phyloP scores from a whole-genome alignment of 2,797 vertebrate genomes.

The Chloroceryle inda region DNA sequence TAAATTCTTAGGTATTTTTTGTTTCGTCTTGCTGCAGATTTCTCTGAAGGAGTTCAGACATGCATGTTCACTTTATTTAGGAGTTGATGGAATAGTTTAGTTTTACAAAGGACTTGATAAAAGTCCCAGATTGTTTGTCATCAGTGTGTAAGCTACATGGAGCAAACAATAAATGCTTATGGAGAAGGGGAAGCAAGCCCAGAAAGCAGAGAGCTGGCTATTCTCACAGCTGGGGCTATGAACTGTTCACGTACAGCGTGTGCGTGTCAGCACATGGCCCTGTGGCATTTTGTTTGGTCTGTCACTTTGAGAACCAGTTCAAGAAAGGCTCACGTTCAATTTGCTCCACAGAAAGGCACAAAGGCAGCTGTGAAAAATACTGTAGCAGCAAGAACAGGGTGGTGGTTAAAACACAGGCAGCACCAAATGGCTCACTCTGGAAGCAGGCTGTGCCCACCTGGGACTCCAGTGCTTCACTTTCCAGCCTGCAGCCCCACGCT shows the following conservation, averaged over 20 bases:
- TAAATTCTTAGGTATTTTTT: background rate
- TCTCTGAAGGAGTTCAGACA: background rate
- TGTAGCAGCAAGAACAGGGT: background rate
- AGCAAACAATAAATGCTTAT: background rate
- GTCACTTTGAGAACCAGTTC: fast-evolving
- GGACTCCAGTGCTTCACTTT: fast-evolving
- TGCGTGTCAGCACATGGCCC: background rate
- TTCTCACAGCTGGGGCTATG: background rate
- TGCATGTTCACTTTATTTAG: background rate
- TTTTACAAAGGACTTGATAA: background rate
- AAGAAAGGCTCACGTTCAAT: fast-evolving
- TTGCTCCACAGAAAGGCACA: background rate
- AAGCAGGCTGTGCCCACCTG: background rate
- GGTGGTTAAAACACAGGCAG: background rate
- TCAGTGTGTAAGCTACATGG: background rate
- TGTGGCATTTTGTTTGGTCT: background rate
- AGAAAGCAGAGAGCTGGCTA: background rate
- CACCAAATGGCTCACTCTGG: background rate
- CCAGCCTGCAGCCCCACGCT: background rate
- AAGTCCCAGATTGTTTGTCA: background rate
- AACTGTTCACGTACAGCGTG: fast-evolving
- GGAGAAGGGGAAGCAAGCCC: background rate
- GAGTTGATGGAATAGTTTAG: background rate
- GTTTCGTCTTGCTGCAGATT: constrained; percentile 29
- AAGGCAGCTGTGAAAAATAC: background rate